Evolutionary conservation across 1,140 invertebrate genomes (phyloP), one percentile per base, ranked within the genome.

Genomic region (Trichogramma pretiosum): DNA sequence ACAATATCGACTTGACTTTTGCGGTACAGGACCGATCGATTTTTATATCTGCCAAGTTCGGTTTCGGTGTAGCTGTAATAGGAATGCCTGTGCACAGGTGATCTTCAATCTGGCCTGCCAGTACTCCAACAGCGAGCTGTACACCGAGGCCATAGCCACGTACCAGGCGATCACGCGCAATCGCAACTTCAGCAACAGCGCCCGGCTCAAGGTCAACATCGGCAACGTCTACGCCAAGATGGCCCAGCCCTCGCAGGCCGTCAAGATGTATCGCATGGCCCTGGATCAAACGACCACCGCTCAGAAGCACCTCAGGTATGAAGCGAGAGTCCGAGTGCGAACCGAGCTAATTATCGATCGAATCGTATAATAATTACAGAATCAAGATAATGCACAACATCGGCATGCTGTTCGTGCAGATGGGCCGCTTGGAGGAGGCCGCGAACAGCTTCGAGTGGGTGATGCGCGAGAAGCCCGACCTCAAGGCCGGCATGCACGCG

Each of bases 381-480:
- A 85, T 94, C 53, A 96, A 95, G 74, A 94, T 99, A 42, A 95
- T 95, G 83, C 93, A 98, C 67, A 99, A 99, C 61, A 98, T 99
- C 64, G 96, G 92, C 0, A 82, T 98, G 48, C 76, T 96, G 9
- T 89, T 98, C 67, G 86, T 99, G 0, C 87, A 89, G 64, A 89
- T 98, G 85, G 91, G 89, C 8, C 92, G 96, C 64, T 94, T 93
- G 65, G 85, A 86, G 55, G 94, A 99, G 66, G 96, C 96, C 0
- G 85, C 93, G 23, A 87, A 86, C 13, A 93, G 90, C 62, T 97
- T 98, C 73, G 95, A 99, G 66, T 95, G 93, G 72, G 95, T 98
- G 42, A 96, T 98, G 90, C 85, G 87, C 46, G 93, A 98, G 64
- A 84, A 88, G 56, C 82, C 92, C 1, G 88, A 91, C 60, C 93